Conservation (phyloP, 1,140 invertebrate genomes). For the Micrasema minimum region DNA sequence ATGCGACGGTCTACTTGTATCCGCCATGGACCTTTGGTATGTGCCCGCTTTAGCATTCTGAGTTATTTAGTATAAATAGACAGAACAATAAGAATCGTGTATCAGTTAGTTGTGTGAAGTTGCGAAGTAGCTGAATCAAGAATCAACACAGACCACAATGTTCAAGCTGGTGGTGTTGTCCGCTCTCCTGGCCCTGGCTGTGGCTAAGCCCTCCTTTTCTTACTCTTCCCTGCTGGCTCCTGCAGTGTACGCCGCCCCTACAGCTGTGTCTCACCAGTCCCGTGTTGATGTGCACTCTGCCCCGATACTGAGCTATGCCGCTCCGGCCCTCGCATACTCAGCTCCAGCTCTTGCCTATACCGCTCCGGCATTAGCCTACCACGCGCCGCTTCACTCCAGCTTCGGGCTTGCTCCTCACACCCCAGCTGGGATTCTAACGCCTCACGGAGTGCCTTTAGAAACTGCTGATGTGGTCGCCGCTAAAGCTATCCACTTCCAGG, state of each 20-base stretch:
- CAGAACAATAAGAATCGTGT: not conserved
- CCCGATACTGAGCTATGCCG: conserved; percentile 52
- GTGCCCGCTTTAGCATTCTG: conserved; percentile 2
- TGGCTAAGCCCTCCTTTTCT: conserved; percentile 42
- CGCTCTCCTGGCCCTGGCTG: conserved; percentile 54
- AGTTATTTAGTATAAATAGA: conserved; percentile 49
- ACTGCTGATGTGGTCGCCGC: conserved; percentile 65
- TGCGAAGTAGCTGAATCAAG: conserved; percentile 55
- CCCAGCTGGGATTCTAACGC: conserved; percentile 59
- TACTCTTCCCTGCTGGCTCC: conserved; percentile 28
- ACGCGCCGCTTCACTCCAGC: conserved; percentile 57
- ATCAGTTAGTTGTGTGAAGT: conserved; percentile 19
- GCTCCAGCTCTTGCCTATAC: conserved; percentile 40
- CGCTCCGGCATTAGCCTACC: not conserved
- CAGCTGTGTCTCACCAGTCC: conserved; percentile 60
- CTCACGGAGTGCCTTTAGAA: conserved; percentile 61
- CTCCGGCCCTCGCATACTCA: conserved; percentile 54
- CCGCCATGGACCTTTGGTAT: conserved; percentile 23
- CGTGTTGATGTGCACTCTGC: conserved; percentile 58
- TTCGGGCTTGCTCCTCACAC: conserved; percentile 55
- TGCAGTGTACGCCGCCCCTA: conserved; percentile 50
- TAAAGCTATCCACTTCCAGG: conserved; percentile 61
- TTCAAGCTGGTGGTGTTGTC: conserved; percentile 70
- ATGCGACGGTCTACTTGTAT: conserved; percentile 27
- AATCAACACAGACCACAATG: conserved; percentile 67